Percentiles rank a stretch among this genome's conserved stretches.
These are phyloP conservation scores for Anastrepha ludens DNA, from an alignment of 1,140 invertebrate genomes.

Conservation along the genomic window DNA sequence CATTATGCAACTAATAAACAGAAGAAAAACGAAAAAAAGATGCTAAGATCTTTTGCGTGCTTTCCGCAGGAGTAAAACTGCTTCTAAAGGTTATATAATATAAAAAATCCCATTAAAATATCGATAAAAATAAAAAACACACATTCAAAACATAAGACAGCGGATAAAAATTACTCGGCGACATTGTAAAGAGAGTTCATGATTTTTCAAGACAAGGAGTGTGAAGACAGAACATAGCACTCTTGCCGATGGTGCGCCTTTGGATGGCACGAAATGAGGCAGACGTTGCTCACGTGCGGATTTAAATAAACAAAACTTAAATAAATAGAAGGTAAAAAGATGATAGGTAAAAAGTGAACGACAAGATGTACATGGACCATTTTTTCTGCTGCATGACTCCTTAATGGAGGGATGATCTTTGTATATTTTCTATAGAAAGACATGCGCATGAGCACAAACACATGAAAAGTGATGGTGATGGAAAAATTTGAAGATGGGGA, in stretches of 20 bases:
- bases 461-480: conserved; percentile 15
- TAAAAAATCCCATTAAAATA: conserved; percentile 18
- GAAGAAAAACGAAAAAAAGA: background rate
- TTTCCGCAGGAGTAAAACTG: background rate
- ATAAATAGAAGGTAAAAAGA: conserved; percentile 30
- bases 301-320: conserved; percentile 49
- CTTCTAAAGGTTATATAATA: background rate
- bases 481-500: conserved; percentile 1
- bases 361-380: background rate
- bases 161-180: background rate
- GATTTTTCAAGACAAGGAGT: background rate
- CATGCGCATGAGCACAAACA: background rate
- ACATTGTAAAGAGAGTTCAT: no score
- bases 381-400: background rate
- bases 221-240: background rate
- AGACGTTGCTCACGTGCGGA: conserved; percentile 14
- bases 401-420: conserved; percentile 48
- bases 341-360: conserved; percentile 35
- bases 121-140: background rate
- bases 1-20: background rate
- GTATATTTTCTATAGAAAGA: conserved; percentile 7
- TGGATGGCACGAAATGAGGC: background rate
- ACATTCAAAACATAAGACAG: conserved; percentile 3
- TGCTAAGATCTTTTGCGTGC: background rate
- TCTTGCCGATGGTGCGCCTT: background rate